A percentile compares a stretch with the other conserved stretches of the same genome.
phyloP scores from a whole-genome alignment of 2,888 invertebrate genomes.

The Rugalucina vietnamica region DNA sequence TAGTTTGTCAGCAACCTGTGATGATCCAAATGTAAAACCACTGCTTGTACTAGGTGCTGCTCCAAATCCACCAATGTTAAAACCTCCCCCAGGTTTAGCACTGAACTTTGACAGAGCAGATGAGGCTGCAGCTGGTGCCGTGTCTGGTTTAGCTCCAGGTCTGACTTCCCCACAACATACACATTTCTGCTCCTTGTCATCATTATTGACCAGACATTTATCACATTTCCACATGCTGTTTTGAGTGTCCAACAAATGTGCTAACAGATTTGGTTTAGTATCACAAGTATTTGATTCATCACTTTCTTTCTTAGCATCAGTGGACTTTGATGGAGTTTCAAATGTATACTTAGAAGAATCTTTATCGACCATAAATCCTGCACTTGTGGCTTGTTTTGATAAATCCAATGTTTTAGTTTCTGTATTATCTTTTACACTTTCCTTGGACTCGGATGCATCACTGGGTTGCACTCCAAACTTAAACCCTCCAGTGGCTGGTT shows the following conservation, averaged over 20 bases:
- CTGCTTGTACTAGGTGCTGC: not conserved
- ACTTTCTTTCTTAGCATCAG: not conserved
- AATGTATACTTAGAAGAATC: constrained; percentile 26
- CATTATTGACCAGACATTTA: constrained; percentile 87
- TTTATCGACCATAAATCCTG: constrained; percentile 34
- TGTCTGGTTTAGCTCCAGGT: constrained; percentile 69
- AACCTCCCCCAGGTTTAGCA: not conserved
- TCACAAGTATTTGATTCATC: not conserved
- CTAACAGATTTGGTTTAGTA: not conserved
- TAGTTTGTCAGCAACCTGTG: not conserved
- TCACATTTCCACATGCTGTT: constrained; percentile 88
- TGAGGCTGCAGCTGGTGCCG: not conserved
- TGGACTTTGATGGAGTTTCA: not conserved
- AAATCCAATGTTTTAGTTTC: not conserved
- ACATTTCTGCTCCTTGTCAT: constrained; percentile 74
- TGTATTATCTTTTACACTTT: not conserved
- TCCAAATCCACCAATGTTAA: not conserved
- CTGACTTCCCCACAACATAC: constrained; percentile 76
- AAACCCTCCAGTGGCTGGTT: constrained; percentile 18
- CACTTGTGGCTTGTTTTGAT: constrained; percentile 7
- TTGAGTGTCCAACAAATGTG: not conserved
- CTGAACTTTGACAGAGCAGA: not conserved
- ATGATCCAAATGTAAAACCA: not conserved
- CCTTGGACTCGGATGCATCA: constrained; percentile 1
- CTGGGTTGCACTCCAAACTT: constrained; percentile 38